Base-by-base conservation (phyloP, 1,140 invertebrate species). In the Ooceraea biroi region DNA sequence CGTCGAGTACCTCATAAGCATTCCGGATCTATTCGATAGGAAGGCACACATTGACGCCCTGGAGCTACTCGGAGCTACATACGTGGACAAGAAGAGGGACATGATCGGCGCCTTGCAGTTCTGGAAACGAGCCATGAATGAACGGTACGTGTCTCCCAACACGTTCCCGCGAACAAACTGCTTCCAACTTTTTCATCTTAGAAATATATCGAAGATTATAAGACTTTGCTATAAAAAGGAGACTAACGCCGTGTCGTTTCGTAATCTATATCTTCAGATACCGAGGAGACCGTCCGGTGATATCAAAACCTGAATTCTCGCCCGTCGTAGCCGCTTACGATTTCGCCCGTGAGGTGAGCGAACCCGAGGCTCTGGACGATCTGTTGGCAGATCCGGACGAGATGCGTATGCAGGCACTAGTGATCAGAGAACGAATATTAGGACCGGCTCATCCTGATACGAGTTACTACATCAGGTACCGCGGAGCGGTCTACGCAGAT, bases 401-500 rank as follows among this genome's bases (percentile, higher is more conserved):
- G 86, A 99, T 99, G 97, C 95, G 98, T 90, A 99, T 99, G 98
- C 98, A 99, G 92, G 98, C 98, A 3, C 94, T 99, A 44, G 96
- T 99, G 61, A 98, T 99, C 57, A 96, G 98, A 83, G 98, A 99
- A 94, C 95, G 98, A 90, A 99, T 99, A 88, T 95, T 99, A 60
- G 96, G 95, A 22, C 98, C 98, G 0, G 98, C 98, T 11, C 98
- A 99, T 96, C 98, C 98, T 0, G 98, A 99, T 93, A 99, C 98
- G 30, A 98, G 97, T 89, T 99, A 99, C 93, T 99, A 99, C 93
- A 98, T 99, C 82, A 96, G 98, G 58, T 98, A 98, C 92, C 95
- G 98, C 91, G 98, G 98, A 41, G 98, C 98, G 0, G 97, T 99
- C 58, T 99, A 99, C 94, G 98, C 98, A 19, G 98, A 98, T 94